These are phyloP conservation scores for Galendromus occidentalis DNA, from an alignment of 1,140 invertebrate genomes.

Conservation along the genomic window DNA sequence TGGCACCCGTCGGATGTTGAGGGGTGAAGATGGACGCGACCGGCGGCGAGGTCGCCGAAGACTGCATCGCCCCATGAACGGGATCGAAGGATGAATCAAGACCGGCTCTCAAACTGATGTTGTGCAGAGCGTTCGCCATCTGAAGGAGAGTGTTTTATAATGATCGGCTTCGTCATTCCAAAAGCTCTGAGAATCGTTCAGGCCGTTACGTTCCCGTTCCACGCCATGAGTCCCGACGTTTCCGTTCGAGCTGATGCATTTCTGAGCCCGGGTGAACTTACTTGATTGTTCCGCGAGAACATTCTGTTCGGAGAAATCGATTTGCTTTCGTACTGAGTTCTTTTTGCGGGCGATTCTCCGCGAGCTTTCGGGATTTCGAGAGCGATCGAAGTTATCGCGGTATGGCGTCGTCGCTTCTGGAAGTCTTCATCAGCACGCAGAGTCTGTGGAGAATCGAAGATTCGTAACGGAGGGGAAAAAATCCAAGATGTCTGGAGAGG, in stretches of 20 bases:
- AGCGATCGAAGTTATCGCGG: neutral
- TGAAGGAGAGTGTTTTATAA: neutral
- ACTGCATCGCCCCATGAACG: neutral
- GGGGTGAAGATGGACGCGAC: conserved; percentile 4
- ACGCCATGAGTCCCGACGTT: too few relatives aligned
- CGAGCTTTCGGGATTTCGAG: neutral
- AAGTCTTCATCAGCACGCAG: neutral
- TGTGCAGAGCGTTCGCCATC: neutral
- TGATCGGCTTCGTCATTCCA: too few relatives aligned
- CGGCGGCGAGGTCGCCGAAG: too few relatives aligned
- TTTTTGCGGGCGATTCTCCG: neutral
- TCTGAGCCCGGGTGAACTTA: neutral
- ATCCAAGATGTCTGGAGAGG: too few relatives aligned
- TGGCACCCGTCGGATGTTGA: neutral
- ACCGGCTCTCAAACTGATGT: neutral
- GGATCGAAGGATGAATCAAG: neutral
- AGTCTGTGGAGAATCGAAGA: neutral
- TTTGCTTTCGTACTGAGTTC: neutral
- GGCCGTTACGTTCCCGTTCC: too few relatives aligned
- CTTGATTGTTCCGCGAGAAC: conserved; percentile 1
- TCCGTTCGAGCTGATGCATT: too few relatives aligned
- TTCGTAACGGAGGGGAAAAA: too few relatives aligned
- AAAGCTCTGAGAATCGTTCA: too few relatives aligned
- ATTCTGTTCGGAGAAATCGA: neutral
- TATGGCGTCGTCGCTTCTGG: neutral